Evolutionary conservation across 2,888 invertebrate species (phyloP).

Genomic region (Luperina nickerlii): DNA sequence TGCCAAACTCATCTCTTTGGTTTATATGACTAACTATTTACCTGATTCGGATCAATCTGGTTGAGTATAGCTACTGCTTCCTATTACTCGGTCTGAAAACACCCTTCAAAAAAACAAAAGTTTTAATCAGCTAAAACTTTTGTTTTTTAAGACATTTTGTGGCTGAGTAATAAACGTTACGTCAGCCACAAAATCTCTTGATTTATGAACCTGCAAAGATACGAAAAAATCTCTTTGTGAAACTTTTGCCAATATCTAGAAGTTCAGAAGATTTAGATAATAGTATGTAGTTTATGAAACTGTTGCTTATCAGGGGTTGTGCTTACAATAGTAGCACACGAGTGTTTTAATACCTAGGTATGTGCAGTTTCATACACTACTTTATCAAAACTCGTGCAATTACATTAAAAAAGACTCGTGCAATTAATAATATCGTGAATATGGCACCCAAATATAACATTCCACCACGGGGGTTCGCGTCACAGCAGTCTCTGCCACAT

Average conservation of each 20-base stretch:
- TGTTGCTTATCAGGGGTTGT: not conserved
- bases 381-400: not conserved
- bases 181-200: conserved; percentile 26
- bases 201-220: conserved; percentile 22
- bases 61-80: conserved; percentile 13
- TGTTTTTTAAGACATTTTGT: no score
- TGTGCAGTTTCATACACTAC: not conserved
- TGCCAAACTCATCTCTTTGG: conserved; percentile 27
- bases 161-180: no score
- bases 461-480: not conserved
- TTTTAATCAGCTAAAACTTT: not conserved
- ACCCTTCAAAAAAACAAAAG: conserved; percentile 29
- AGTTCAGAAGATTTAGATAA: not conserved
- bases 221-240: conserved; percentile 11
- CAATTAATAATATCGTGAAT: not conserved
- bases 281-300: not conserved
- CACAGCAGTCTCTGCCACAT: not conserved
- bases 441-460: not conserved
- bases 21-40: conserved; percentile 17
- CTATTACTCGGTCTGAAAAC: not conserved
- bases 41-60: conserved; percentile 42
- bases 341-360: not conserved
- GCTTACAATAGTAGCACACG: not conserved
- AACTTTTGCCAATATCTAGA: conserved; percentile 22
- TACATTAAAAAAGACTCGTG: not conserved